Evolutionary conservation across 2,113 vertebrate species (phyloP), one percentile per base, ranked within the genome.

Genomic region (Acrocephalus arundinaceus): DNA sequence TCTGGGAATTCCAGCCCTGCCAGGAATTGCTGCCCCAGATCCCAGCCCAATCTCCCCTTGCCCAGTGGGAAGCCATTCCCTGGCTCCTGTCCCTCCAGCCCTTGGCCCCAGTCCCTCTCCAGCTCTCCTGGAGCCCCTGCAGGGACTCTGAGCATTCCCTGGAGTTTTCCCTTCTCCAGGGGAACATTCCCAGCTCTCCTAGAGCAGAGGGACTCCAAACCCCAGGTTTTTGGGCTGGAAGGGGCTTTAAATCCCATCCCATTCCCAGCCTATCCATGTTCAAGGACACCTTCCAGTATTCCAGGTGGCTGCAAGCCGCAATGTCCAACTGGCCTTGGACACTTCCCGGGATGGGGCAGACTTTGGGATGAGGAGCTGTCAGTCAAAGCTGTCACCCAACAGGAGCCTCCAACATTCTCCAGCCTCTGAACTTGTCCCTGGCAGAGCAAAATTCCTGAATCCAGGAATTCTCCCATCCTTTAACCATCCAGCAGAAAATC

Each of bases 161-260:
- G 57, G 21, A 31, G 0, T 2, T 1, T 62, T 39, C 74, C 45
- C 74, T 39, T 37, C 43, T 49, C n/a, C 74, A 61, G 57, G 35
- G 5, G 28, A 39, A 33, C 45, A 62, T 77, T 62, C 22, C 58
- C 35, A 62, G 17, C 10, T 41, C 10, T 33, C 17, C 46, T 46
- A 52, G 58, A 41, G 30, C 46, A 27, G 13, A 63, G 17, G 6
- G 13, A 13, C 17, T 33, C 58, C 22, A 1, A 77, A 63, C n/a
- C 6, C 8, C 2, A 2, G 17, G 51, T 25, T 2, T 2, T 39
- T 33, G 9, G 7, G 7, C 19, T 0, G 8, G 30, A 28, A 41
- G 2, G 0, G 13, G n/a, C 35, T 10, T 33, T 10, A 4, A 33
- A 51, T 25, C 27, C 45, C 12, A 31, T 51, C 46, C 13, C 17